Percentiles rank a stretch among this genome's conserved stretches.
phyloP scores from a whole-genome alignment of 2,797 vertebrate species.

The Oreonectes daqikongensis region DNA sequence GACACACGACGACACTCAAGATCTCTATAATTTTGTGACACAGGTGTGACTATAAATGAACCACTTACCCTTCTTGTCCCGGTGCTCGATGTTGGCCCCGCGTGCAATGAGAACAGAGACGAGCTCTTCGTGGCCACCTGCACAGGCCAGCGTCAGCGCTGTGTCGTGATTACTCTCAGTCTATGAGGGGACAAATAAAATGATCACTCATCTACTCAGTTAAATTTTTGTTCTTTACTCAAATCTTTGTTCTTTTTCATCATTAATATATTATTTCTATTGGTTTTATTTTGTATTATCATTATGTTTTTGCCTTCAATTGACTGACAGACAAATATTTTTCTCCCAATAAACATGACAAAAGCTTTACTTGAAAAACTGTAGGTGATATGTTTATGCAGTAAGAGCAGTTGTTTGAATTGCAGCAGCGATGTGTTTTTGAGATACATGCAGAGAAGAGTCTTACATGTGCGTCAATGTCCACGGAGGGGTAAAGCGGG shows the following conservation, averaged over 20 bases:
- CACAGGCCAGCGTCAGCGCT: slow-evolving; percentile 95
- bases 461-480: slow-evolving; percentile 98
- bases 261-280: too few relatives aligned
- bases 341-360: too few relatives aligned
- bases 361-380: too few relatives aligned
- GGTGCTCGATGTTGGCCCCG: slow-evolving; percentile 96
- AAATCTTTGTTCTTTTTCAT: too few relatives aligned
- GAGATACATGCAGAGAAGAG: neutral
- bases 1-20: neutral
- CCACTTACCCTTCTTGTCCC: slow-evolving; percentile 94
- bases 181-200: slow-evolving; percentile 64
- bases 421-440: neutral
- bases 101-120: slow-evolving; percentile 96
- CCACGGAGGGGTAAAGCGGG: slow-evolving; percentile 93
- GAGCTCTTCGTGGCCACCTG: slow-evolving; percentile 96
- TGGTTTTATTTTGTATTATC: too few relatives aligned
- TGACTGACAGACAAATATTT: too few relatives aligned
- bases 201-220: neutral
- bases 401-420: too few relatives aligned
- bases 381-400: too few relatives aligned
- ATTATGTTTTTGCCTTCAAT: too few relatives aligned
- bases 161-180: slow-evolving; percentile 99
- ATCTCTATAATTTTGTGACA: neutral
- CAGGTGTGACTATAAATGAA: neutral
- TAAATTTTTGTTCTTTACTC: too few relatives aligned